Conservation (phyloP, 2,888 invertebrate genomes). For the Parapristionchus giblindavisi region DNA sequence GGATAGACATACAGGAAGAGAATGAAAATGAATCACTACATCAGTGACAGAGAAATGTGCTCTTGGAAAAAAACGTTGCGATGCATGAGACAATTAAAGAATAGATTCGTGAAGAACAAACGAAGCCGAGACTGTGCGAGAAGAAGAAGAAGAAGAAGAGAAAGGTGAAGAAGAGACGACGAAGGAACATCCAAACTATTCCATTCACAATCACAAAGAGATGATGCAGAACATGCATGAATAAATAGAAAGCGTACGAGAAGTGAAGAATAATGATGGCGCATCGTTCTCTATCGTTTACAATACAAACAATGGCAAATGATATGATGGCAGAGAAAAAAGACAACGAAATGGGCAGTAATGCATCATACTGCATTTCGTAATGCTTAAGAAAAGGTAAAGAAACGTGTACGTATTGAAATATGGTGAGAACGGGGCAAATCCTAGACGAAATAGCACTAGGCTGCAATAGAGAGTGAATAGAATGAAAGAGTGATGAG, state of each 20-base stretch:
- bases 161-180: too few relatives aligned
- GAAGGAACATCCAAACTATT: too few relatives aligned
- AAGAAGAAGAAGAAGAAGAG: not conserved
- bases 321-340: slow-evolving; percentile 30
- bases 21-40: too few relatives aligned
- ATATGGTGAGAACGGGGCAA: slow-evolving; percentile 20
- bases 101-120: not conserved
- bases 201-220: not conserved
- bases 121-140: slow-evolving; percentile 9
- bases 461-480: not conserved
- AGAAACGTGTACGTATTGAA: not conserved
- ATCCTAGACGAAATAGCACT: slow-evolving; percentile 19
- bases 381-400: not conserved
- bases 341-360: slow-evolving; percentile 1
- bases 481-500: slow-evolving; percentile 1
- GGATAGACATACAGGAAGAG: too few relatives aligned
- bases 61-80: not conserved
- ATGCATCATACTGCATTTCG: not conserved
- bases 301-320: slow-evolving; percentile 3
- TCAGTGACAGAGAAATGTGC: too few relatives aligned
- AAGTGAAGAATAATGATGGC: slow-evolving; percentile 16
- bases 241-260: slow-evolving; percentile 14
- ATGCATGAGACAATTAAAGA: slow-evolving; percentile 18
- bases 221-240: slow-evolving; percentile 15
- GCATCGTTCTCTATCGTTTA: slow-evolving; percentile 17